Base-by-base conservation (phyloP, 2,797 vertebrate genomes). In the Pagetopsis macropterus region DNA sequence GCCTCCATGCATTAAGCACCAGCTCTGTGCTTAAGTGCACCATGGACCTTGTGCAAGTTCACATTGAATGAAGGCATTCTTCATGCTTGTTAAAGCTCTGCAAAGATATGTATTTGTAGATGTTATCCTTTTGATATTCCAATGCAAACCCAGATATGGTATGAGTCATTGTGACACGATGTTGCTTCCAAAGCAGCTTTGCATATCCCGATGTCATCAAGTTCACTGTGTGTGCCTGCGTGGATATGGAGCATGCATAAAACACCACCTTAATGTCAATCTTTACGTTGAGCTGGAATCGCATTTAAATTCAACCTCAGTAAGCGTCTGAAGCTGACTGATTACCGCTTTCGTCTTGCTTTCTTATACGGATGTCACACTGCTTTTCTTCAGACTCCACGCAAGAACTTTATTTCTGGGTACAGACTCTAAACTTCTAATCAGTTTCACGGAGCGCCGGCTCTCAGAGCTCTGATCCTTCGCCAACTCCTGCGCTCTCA, bases 391-490 rank as follows among this genome's bases (percentile, higher is more conserved):
- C 59, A 51, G 48, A 63, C 15, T n/a, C 9, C n/a, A 49, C 27
- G 51, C 60, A 37, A 31, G 19, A 75, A 73, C 72, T 57, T 48
- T 81, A 41, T 14, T 14, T 9, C 27, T 17, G 23, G 7, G 19
- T 31, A 41, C 19, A 44, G 37, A 27, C 7, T 8, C n/a, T 9
- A 16, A 83, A 83, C 78, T 79, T 88, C 76, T 59, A 81, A 81
- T 81, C 65, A 44, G 68, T 71, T 54, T 46, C 44, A 50, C 33
- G 37, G 51, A 44, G 27, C 2, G 17, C 51, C n/a, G 6, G 3
- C 70, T 70, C 54, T 54, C 33, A 3, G 54, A 50, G 46, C 59
- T 80, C 23, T 84, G 70, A 81, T 72, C 54, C 56, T 48, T 43
- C n/a, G 68, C 77, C 75, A 75, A 37, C 50, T 70, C 58, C 4